Percentiles rank a stretch among this genome's conserved stretches.
These are phyloP conservation scores for Mechanitis mazaeus DNA, from an alignment of 2,888 invertebrate genomes.

Conservation along the genomic window DNA sequence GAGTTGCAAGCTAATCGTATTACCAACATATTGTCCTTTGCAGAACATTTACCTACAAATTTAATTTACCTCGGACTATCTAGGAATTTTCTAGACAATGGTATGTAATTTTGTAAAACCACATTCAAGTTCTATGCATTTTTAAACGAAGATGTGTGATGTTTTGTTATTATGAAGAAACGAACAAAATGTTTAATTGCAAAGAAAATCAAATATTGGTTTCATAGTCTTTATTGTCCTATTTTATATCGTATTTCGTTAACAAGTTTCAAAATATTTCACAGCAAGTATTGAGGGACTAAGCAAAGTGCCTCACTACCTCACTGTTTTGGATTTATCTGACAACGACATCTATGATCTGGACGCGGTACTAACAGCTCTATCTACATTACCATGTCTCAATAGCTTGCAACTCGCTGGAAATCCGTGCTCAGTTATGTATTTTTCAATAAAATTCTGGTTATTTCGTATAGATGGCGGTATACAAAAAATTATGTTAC, in stretches of 20 bases:
- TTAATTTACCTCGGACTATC: conserved; percentile 72
- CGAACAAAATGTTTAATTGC: no score
- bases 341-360: conserved; percentile 77
- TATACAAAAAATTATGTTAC: background rate
- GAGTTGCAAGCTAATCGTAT: conserved; percentile 74
- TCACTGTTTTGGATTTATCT: conserved; percentile 69
- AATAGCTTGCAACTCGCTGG: conserved; percentile 69
- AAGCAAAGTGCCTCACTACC: conserved; percentile 39
- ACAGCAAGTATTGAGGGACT: conserved; percentile 44
- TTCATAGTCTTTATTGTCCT: no score
- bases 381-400: conserved; percentile 54
- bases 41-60: conserved; percentile 48
- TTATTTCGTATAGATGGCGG: conserved; percentile 23
- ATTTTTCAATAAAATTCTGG: conserved; percentile 8
- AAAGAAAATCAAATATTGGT: no score
- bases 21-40: conserved; percentile 45
- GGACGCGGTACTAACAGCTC: conserved; percentile 50
- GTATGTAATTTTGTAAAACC: conserved; percentile 32
- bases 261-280: conserved; percentile 8
- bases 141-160: no score
- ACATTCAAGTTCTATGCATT: no score
- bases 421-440: conserved; percentile 76
- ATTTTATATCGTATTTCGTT: background rate
- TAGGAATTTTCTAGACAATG: conserved; percentile 60
- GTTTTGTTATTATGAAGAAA: no score